A percentile compares a stretch with the other conserved stretches of the same genome.
These are phyloP conservation scores for Teinopalpus imperialis DNA, from an alignment of 2,888 invertebrate species.

Conservation along the genomic window DNA sequence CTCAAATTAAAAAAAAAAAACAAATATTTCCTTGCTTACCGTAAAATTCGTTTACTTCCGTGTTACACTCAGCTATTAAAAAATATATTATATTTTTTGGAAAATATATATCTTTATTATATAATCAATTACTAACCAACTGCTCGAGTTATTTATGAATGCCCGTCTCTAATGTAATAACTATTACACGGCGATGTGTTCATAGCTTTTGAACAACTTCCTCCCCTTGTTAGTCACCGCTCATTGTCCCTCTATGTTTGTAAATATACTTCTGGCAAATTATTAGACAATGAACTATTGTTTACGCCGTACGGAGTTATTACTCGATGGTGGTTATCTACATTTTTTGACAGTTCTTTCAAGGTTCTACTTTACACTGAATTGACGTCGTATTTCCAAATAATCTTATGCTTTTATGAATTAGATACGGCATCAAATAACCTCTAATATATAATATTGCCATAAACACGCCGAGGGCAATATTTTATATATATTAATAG, in stretches of 20 bases:
- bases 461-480: too few species aligned
- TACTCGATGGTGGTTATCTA: constrained; percentile 34
- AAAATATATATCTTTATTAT: too few species aligned
- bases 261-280: constrained; percentile 57
- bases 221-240: constrained; percentile 41
- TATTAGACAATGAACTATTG: constrained; percentile 67
- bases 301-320: constrained; percentile 38
- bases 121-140: constrained; percentile 1
- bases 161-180: constrained; percentile 14
- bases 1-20: too few species aligned
- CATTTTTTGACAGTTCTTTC: constrained; percentile 20
- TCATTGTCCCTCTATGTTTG: constrained; percentile 59
- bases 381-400: too few species aligned
- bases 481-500: too few species aligned
- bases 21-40: too few species aligned
- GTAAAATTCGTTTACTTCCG: too few species aligned
- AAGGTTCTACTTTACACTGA: constrained; percentile 12
- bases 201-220: constrained; percentile 51
- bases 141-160: constrained; percentile 11
- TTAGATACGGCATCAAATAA: too few species aligned
- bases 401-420: too few species aligned
- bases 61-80: too few species aligned
- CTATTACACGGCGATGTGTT: constrained; percentile 22
- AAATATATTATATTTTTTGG: too few species aligned
- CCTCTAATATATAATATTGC: too few species aligned